Conservation (phyloP, 2,888 invertebrate genomes). For the Cataglyphis rosenhaueri region DNA sequence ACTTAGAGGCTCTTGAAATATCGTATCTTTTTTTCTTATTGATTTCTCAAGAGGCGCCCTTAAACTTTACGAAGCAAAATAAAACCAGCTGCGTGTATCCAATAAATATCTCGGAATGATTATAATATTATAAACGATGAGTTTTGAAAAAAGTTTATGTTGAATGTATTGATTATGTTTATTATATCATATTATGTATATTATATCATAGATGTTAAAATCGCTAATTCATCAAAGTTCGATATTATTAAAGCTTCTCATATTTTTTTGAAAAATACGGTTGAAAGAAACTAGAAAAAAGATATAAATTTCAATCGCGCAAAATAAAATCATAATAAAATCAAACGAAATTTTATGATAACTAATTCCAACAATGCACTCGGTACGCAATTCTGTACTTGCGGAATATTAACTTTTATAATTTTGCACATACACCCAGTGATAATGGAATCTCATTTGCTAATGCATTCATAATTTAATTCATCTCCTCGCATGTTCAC, state of each 20-base stretch:
- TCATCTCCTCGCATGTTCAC: conserved; percentile 22
- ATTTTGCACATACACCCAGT: conserved; percentile 64
- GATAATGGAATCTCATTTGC: conserved; percentile 69
- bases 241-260: not conserved
- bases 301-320: conserved; percentile 31
- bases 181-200: not conserved
- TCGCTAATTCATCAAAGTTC: not conserved
- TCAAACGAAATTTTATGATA: conserved; percentile 67
- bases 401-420: conserved; percentile 49
- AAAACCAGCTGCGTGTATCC: not conserved
- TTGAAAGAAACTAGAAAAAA: not conserved
- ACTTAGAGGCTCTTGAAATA: not conserved
- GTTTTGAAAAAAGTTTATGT: not conserved
- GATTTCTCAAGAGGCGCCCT: not conserved
- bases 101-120: not conserved
- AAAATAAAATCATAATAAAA: conserved; percentile 63
- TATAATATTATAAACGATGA: not conserved
- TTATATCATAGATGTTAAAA: not conserved
- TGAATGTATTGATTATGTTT: not conserved
- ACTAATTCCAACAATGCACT: conserved; percentile 68
- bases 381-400: conserved; percentile 57
- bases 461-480: conserved; percentile 74
- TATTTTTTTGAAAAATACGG: conserved; percentile 15
- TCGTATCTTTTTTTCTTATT: not conserved
- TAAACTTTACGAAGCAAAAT: not conserved